These are phyloP conservation scores for Dolichallabes microphthalmus DNA, from an alignment of 2,113 vertebrate species.

Conservation along the genomic window DNA sequence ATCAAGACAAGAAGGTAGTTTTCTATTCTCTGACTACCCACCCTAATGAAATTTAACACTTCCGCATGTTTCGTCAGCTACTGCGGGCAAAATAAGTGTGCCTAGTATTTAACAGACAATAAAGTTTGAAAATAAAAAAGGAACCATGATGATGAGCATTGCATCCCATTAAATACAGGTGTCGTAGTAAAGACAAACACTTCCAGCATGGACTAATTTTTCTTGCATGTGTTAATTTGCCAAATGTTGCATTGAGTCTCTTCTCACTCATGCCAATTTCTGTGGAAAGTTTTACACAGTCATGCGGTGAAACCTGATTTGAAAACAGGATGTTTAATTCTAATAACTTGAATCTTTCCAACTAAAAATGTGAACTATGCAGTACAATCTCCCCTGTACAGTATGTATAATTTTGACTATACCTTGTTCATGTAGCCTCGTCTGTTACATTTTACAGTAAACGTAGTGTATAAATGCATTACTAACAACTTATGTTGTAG, in stretches of 20 bases:
- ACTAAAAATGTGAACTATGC: background rate
- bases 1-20: constrained; percentile 4
- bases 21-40: constrained; percentile 23
- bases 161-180: background rate
- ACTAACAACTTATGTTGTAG: background rate
- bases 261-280: background rate
- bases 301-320: background rate
- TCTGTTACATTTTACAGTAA: background rate
- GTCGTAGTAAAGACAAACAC: background rate
- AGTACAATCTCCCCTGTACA: background rate
- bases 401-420: background rate
- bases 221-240: background rate
- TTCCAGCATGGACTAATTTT: background rate
- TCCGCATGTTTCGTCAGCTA: background rate
- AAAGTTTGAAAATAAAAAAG: background rate
- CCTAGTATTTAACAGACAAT: background rate
- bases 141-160: background rate
- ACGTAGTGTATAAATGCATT: background rate
- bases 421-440: background rate
- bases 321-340: background rate
- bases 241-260: background rate
- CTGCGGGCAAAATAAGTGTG: background rate
- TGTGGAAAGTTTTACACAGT: background rate
- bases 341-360: background rate
- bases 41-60: constrained; percentile 32